A percentile compares a stretch with the other conserved stretches of the same genome.
These are phyloP conservation scores for Neria commutata DNA, from an alignment of 2,888 invertebrate species.

Conservation along the genomic window DNA sequence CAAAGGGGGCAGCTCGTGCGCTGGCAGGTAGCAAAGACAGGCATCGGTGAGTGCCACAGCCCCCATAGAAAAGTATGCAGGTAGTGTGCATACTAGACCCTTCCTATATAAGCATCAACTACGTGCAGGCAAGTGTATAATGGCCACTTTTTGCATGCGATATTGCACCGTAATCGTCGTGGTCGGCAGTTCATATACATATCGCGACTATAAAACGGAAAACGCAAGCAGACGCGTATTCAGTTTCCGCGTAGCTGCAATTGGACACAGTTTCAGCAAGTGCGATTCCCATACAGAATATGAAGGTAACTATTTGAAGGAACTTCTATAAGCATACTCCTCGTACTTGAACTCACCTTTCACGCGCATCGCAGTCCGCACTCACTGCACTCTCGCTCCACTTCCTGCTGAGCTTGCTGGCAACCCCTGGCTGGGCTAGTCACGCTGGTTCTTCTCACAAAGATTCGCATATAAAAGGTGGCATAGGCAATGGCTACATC, in stretches of 20 bases:
- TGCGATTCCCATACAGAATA: background rate
- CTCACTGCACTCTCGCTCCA: too few relatives aligned
- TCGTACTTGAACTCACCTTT: too few relatives aligned
- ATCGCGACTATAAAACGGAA: background rate
- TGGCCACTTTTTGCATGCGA: background rate
- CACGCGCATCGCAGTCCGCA: too few relatives aligned
- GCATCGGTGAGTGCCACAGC: background rate
- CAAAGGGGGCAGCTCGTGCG: background rate
- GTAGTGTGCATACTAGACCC: too few relatives aligned
- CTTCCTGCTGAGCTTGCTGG: too few relatives aligned
- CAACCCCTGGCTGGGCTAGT: background rate
- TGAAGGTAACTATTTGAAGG: background rate
- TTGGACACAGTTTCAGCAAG: background rate
- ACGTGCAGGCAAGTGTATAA: background rate
- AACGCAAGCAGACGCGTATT: background rate
- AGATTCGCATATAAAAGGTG: conserved; percentile 15
- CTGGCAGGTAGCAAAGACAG: background rate
- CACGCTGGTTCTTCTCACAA: conserved; percentile 20
- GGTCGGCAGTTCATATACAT: background rate
- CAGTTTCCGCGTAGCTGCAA: background rate
- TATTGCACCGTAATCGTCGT: background rate
- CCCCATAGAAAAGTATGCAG: too few relatives aligned
- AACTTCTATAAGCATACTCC: too few relatives aligned
- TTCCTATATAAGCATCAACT: too few relatives aligned
- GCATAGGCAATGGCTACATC: conserved; percentile 31